Percentiles rank a stretch among this genome's conserved stretches.
phyloP scores from a whole-genome alignment of 2,113 vertebrate species.

The Etheostoma spectabile region DNA sequence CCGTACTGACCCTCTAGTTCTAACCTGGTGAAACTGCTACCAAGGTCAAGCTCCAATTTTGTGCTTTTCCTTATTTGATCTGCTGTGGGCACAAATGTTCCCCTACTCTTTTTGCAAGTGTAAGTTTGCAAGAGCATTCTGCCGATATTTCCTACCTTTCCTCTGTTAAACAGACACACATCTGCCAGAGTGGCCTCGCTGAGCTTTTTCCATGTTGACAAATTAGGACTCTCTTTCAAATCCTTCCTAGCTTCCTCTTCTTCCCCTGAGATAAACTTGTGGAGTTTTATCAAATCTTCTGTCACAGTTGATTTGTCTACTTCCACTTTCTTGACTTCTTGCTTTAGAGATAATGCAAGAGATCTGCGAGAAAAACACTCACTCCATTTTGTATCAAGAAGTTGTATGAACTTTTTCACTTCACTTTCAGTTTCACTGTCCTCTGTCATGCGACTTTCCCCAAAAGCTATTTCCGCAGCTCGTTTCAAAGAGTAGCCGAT shows the following conservation, averaged over 20 bases:
- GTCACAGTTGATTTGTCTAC: constrained; percentile 72
- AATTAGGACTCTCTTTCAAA: constrained; percentile 69
- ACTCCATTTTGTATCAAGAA: constrained; percentile 79
- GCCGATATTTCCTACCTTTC: constrained; percentile 76
- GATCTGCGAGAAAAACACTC: constrained; percentile 71
- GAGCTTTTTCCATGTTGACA: constrained; percentile 78
- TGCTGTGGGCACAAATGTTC: constrained; percentile 63
- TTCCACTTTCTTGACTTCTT: constrained; percentile 65
- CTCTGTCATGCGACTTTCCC: constrained; percentile 79
- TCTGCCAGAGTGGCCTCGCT: constrained; percentile 77
- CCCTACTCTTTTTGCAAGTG: constrained; percentile 54
- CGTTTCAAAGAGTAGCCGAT: constrained; percentile 79
- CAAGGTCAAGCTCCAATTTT: constrained; percentile 73
- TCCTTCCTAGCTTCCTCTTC: constrained; percentile 72
- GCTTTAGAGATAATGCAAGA: constrained; percentile 48
- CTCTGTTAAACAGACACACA: constrained; percentile 80
- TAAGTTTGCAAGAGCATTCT: constrained; percentile 75
- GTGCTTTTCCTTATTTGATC: constrained; percentile 78
- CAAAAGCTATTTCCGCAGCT: constrained; percentile 80
- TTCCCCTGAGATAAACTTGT: constrained; percentile 67
- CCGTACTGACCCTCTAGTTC: constrained; percentile 80
- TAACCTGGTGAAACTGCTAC: constrained; percentile 67
- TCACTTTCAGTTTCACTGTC: constrained; percentile 71
- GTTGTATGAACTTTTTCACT: constrained; percentile 75
- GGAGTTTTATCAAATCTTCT: constrained; percentile 77